Base-by-base conservation (phyloP, 2,888 invertebrate species). In the Yponomeuta plumbellus region DNA sequence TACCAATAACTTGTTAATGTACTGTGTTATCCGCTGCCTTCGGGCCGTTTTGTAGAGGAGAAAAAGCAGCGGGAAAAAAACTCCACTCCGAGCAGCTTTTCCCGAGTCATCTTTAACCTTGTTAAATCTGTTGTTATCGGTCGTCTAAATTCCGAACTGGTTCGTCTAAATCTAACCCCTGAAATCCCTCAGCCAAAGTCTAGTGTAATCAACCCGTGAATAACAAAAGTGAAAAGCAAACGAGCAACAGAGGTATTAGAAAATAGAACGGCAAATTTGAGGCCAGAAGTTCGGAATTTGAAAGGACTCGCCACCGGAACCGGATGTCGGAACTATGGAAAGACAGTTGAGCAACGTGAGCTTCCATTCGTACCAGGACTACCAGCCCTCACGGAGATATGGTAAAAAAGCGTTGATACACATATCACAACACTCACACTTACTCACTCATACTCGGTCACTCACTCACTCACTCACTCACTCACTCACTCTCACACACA, bases 311-410 rank as follows among this genome's bases (percentile, higher is more conserved):
- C 8, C 17, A 34, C n/a, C 11, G 34, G 66, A 40, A 61, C 26
- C 61, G 61, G 63, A 40, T 40, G 63, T 44, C 22, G 44, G 20
- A 39, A 11, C 21, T 8, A 71, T 71, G 34, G 87, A 89, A 81
- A 80, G 88, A 67, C 91, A 86, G 80, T 77, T 88, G 73, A 92
- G 89, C 79, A 91, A 91, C 75, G 88, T 89, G 70, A 89, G 88
- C 76, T 79, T 83, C 70, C 84, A 86, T 66, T 85, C 90, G 11
- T 91, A 91, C 71, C 88, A 90, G 78, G 91, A 91, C 61, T 89
- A 91, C 75, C 91, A 92, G 74, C 91, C 90, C 10, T 63, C 82
- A 20, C 81, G 90, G 69, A 73, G 72, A 85, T 90, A 90, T 81
- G 90, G 90, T 91, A 79, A 85, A 69, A 68, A 2, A 11, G 17